Conservation (phyloP, 2,797 vertebrate genomes). For the Esox lucius region DNA sequence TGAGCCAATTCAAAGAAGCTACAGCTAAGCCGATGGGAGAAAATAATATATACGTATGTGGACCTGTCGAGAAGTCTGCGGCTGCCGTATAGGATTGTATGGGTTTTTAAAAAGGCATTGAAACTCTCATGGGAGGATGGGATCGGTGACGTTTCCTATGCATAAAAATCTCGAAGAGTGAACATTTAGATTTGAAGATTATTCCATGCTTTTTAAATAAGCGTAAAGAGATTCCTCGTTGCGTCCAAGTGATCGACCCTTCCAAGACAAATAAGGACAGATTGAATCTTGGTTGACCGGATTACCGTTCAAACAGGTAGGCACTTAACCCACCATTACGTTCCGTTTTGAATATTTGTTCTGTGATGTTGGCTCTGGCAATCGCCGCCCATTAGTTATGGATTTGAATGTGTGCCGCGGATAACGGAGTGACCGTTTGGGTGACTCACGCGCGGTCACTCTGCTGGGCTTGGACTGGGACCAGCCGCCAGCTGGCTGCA, state of each 20-base stretch:
- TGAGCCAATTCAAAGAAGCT: conserved; percentile 46
- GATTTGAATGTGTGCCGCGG: conserved; percentile 40
- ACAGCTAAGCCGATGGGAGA: conserved; percentile 39
- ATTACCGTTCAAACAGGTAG: conserved; percentile 46
- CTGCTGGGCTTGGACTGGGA: conserved; percentile 38
- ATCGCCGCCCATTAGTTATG: conserved; percentile 32
- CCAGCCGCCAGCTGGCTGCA: conserved; percentile 42
- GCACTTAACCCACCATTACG: conserved; percentile 36
- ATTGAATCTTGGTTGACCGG: conserved; percentile 46
- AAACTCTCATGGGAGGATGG: conserved; percentile 46
- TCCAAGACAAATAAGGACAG: conserved; percentile 7
- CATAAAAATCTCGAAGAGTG: conserved; percentile 58
- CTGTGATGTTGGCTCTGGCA: conserved; percentile 19
- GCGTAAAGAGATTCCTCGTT: conserved; percentile 49
- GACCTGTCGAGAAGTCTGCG: conserved; percentile 55
- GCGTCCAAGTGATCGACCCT: conserved; percentile 40
- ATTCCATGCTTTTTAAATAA: conserved; percentile 50
- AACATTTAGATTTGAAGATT: conserved; percentile 31
- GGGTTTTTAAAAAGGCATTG: conserved; percentile 37
- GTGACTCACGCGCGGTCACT: background rate
- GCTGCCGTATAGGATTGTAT: background rate
- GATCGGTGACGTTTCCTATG: conserved; percentile 36
- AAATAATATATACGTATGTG: conserved; percentile 15
- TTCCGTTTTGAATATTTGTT: background rate
- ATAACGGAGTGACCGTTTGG: conserved; percentile 26